A percentile compares a stretch with the other conserved stretches of the same genome.
phyloP scores from a whole-genome alignment of 1,140 invertebrate genomes.

The Nephila pilipes region DNA sequence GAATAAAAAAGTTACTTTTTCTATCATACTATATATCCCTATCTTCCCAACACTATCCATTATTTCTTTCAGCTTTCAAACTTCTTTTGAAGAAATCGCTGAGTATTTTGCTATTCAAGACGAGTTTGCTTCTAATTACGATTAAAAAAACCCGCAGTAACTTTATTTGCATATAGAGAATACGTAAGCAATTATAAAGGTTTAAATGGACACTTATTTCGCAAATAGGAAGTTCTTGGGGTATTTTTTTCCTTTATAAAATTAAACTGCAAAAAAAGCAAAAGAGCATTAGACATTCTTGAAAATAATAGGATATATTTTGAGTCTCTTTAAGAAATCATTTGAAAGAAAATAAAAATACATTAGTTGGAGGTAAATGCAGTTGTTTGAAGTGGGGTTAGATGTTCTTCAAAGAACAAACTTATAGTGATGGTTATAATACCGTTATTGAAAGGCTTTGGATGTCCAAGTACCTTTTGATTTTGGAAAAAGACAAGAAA shows the following conservation, averaged over 20 bases:
- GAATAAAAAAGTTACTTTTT: constrained; percentile 64
- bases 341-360: not conserved
- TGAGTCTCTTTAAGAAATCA: not conserved
- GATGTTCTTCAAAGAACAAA: not conserved
- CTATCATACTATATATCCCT: not conserved
- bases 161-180: constrained; percentile 74
- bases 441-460: not conserved
- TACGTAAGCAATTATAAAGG: constrained; percentile 73
- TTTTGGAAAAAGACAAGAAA: not conserved
- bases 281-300: constrained; percentile 53
- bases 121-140: constrained; percentile 70
- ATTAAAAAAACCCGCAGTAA: constrained; percentile 62
- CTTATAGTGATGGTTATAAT: not conserved
- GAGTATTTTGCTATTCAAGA: constrained; percentile 71
- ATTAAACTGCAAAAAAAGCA: constrained; percentile 31
- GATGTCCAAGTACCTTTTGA: not conserved
- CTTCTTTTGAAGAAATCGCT: constrained; percentile 64
- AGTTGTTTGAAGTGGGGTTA: not conserved
- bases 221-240: constrained; percentile 41
- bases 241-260: constrained; percentile 12
- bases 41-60: constrained; percentile 4
- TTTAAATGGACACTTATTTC: constrained; percentile 74
- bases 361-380: not conserved
- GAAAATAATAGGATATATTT: constrained; percentile 51
- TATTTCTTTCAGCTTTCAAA: constrained; percentile 60